A percentile compares a stretch with the other conserved stretches of the same genome.
Conservation (phyloP, 2,888 invertebrate genomes). For the Apomyelois bistriatella region DNA sequence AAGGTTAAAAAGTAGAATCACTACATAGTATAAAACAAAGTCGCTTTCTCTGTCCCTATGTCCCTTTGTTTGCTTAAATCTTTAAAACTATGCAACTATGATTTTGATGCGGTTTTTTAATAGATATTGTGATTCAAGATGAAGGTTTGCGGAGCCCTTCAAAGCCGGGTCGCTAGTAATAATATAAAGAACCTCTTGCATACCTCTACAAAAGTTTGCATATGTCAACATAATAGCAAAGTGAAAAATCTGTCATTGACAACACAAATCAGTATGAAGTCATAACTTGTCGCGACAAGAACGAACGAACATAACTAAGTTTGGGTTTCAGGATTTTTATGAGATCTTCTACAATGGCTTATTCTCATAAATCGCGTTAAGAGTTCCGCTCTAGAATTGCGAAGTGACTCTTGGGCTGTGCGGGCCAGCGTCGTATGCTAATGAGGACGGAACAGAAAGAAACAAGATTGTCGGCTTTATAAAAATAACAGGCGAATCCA, state of each 20-base stretch:
- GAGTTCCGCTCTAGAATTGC: conserved; percentile 31
- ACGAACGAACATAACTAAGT: conserved; percentile 30
- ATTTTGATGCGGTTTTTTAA: no score
- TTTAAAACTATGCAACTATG: no score
- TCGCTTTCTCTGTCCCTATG: no score
- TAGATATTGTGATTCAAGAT: no score
- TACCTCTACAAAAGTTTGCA: no score
- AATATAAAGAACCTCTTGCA: no score
- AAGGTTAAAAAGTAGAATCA: no score
- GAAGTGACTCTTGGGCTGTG: conserved; percentile 27
- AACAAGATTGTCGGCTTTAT: conserved; percentile 71
- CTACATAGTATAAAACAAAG: no score
- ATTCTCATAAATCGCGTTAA: conserved; percentile 40
- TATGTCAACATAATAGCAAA: no score
- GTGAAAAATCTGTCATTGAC: background rate
- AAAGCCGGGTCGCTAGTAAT: no score
- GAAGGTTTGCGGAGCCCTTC: no score
- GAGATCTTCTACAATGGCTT: conserved; percentile 25
- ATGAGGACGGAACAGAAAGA: conserved; percentile 54
- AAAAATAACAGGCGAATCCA: conserved; percentile 74
- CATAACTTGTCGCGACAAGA: conserved; percentile 5
- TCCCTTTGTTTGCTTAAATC: no score
- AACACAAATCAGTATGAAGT: background rate
- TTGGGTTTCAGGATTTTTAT: conserved; percentile 28
- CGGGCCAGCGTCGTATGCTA: conserved; percentile 32